phyloP scores from a whole-genome alignment of 2,888 invertebrate genomes.

The Patella caerulea region DNA sequence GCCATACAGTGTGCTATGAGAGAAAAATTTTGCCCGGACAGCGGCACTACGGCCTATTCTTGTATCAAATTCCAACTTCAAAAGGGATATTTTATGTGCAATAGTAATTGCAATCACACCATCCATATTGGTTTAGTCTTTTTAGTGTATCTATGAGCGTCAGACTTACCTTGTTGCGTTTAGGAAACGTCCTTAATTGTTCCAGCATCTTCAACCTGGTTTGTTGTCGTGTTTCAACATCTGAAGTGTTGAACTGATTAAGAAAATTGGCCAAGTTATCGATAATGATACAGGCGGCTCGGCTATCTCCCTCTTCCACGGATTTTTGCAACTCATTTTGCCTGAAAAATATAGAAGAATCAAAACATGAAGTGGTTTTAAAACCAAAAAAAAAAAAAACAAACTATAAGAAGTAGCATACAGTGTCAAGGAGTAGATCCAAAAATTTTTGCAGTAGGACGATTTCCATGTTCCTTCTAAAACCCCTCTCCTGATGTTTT shows the following conservation, averaged over 20 bases:
- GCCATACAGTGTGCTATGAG: too few relatives aligned
- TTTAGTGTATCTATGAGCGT: too few relatives aligned
- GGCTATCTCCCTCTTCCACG: constrained; percentile 48
- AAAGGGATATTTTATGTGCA: too few relatives aligned
- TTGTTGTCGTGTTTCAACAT: constrained; percentile 19
- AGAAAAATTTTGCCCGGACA: too few relatives aligned
- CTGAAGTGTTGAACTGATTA: constrained; percentile 36
- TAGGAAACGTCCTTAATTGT: constrained; percentile 46
- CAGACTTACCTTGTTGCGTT: constrained; percentile 56
- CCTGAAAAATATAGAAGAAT: constrained; percentile 37
- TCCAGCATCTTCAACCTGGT: constrained; percentile 41
- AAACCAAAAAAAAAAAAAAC: not conserved
- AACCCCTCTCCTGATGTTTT: too few relatives aligned
- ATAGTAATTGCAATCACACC: too few relatives aligned
- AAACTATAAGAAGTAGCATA: not conserved
- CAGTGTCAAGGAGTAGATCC: too few relatives aligned
- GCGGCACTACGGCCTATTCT: too few relatives aligned
- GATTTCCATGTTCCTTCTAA: too few relatives aligned
- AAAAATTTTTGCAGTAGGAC: too few relatives aligned
- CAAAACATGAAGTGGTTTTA: not conserved
- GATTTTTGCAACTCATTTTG: constrained; percentile 42
- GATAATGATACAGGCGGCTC: constrained; percentile 53
- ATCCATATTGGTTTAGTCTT: too few relatives aligned
- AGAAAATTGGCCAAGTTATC: constrained; percentile 53
- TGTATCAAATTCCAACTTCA: too few relatives aligned